Conservation (phyloP, 2,888 invertebrate genomes). For the Chrysomela aeneicollis region DNA sequence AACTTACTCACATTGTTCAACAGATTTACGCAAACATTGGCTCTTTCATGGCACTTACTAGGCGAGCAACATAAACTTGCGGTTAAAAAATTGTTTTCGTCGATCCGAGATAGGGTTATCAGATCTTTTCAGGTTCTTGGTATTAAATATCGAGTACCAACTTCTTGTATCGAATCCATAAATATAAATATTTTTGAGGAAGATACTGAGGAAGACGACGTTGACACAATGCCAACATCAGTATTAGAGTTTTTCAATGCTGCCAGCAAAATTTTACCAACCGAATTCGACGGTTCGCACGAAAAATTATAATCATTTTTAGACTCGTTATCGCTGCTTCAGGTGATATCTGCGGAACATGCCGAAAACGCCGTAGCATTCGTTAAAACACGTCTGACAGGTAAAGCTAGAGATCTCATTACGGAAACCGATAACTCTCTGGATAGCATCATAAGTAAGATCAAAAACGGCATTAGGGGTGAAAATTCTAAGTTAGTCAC, state of each 20-base stretch:
- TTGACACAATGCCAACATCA: neutral
- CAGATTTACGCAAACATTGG: neutral
- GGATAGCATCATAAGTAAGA: conserved; percentile 11
- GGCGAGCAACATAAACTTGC: neutral
- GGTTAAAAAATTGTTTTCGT: neutral
- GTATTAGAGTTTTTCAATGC: conserved; percentile 22
- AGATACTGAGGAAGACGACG: neutral
- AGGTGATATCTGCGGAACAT: conserved; percentile 14
- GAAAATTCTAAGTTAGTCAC: conserved; percentile 14
- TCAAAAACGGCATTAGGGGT: conserved; percentile 21
- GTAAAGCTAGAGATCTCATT: conserved; percentile 18
- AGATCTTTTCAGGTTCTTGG: neutral
- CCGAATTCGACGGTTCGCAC: conserved; percentile 15
- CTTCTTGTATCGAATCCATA: neutral
- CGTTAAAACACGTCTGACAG: conserved; percentile 29
- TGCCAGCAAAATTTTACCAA: conserved; percentile 19
- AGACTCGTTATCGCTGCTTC: neutral
- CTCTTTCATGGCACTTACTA: neutral
- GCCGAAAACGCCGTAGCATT: conserved; percentile 22
- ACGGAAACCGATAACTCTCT: conserved; percentile 16
- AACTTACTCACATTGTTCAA: neutral
- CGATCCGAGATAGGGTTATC: neutral
- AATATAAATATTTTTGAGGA: neutral
- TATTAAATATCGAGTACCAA: neutral
- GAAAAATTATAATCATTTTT: conserved; percentile 17